Evolutionary conservation across 2,113 vertebrate genomes (phyloP).

Genomic region (Chlamydotis undulata): DNA sequence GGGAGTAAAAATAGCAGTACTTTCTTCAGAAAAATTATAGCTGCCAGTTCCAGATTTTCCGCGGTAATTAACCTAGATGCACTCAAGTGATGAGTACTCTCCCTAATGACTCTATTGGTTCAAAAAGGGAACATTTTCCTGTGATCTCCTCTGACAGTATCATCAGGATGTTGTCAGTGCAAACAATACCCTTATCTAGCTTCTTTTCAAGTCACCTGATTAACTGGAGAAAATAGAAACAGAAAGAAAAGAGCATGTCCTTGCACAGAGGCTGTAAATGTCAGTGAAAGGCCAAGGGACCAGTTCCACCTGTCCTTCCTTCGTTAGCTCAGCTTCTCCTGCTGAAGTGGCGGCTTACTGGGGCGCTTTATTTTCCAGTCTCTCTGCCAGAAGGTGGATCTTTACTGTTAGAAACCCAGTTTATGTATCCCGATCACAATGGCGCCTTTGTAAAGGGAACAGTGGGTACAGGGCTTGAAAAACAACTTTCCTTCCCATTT

Average conservation of each 20-base stretch:
- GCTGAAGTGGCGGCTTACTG: slow-evolving; percentile 18
- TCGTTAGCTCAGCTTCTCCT: slow-evolving; percentile 43
- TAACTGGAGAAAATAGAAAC: slow-evolving; percentile 85
- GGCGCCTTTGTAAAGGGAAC: slow-evolving; percentile 46
- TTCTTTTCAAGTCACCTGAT: slow-evolving; percentile 91
- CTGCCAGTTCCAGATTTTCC: slow-evolving; percentile 62
- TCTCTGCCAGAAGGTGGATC: slow-evolving; percentile 53
- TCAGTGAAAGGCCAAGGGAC: slow-evolving; percentile 84
- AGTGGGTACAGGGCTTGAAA: slow-evolving; percentile 62
- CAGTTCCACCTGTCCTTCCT: slow-evolving; percentile 54
- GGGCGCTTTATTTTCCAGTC: slow-evolving; percentile 43
- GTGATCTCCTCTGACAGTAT: slow-evolving; percentile 83
- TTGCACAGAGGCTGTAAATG: slow-evolving; percentile 86
- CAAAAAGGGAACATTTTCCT: slow-evolving; percentile 75
- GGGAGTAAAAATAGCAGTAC: slow-evolving; percentile 57
- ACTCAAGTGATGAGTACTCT: slow-evolving; percentile 75
- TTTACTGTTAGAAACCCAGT: slow-evolving; percentile 58
- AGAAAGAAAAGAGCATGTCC: slow-evolving; percentile 86
- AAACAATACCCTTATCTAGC: slow-evolving; percentile 91
- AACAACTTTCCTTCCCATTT: slow-evolving; percentile 66
- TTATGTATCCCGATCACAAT: slow-evolving; percentile 40
- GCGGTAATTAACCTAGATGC: slow-evolving; percentile 79
- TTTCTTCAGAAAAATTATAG: slow-evolving; percentile 66
- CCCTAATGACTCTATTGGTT: slow-evolving; percentile 78
- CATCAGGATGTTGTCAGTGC: slow-evolving; percentile 86